These are phyloP conservation scores for Pseudanteris insignis DNA, from an alignment of 2,888 invertebrate genomes.

Conservation along the genomic window DNA sequence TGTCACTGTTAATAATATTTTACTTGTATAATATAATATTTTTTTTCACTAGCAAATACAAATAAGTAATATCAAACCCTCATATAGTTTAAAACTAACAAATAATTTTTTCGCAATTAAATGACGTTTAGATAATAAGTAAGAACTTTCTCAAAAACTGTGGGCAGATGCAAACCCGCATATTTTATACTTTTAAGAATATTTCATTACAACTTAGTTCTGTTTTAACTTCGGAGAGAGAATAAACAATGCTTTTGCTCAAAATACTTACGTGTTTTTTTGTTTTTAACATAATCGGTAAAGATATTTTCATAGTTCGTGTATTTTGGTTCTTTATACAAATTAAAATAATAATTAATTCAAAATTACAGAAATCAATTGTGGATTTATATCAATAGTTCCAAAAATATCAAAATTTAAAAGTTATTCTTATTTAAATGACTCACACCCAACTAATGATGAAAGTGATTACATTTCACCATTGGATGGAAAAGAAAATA, in stretches of 20 bases:
- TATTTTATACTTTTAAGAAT: slow-evolving; percentile 11
- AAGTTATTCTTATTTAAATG: no score
- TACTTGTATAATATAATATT: no score
- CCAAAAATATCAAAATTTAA: slow-evolving; percentile 4
- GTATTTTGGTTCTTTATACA: not conserved
- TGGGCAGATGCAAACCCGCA: slow-evolving; percentile 41
- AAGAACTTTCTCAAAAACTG: slow-evolving; percentile 41
- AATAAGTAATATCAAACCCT: no score
- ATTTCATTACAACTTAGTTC: slow-evolving; percentile 21
- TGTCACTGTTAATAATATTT: no score
- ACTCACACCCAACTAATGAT: not conserved
- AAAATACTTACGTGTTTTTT: slow-evolving; percentile 8
- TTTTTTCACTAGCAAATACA: no score
- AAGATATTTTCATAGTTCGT: not conserved
- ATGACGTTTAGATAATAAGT: slow-evolving; percentile 10
- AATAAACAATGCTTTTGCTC: slow-evolving; percentile 28
- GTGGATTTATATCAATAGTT: slow-evolving; percentile 13
- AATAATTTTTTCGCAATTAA: slow-evolving; percentile 3
- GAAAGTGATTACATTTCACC: not conserved
- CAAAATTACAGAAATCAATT: slow-evolving; percentile 43
- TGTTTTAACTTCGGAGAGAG: slow-evolving; percentile 10
- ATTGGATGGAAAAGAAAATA: no score
- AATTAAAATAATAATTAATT: not conserved
- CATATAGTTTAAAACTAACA: slow-evolving; percentile 29
- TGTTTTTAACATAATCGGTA: slow-evolving; percentile 15